Percentiles rank a stretch among this genome's conserved stretches.
These are phyloP conservation scores for Menidia beryllina DNA, from an alignment of 2,113 vertebrate genomes.

Conservation along the genomic window DNA sequence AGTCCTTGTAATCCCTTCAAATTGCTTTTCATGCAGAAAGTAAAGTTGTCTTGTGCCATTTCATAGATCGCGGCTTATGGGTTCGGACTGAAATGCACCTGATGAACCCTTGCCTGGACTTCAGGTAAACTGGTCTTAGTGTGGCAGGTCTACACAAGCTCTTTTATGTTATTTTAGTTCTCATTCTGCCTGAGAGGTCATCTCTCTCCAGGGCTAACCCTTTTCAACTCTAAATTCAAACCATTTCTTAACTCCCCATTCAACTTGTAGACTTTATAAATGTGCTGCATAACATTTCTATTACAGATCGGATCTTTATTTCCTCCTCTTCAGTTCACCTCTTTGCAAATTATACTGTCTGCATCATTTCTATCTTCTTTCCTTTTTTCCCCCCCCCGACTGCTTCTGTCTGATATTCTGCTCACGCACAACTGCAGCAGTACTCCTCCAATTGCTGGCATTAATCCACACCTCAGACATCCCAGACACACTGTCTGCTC, in stretches of 20 bases:
- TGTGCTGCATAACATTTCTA: conserved; percentile 24
- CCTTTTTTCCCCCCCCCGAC: conserved; percentile 49
- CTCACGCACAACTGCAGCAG: conserved; percentile 84
- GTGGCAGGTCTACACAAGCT: not conserved
- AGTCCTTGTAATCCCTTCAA: conserved; percentile 50
- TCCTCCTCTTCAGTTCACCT: conserved; percentile 40
- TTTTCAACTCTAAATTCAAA: not conserved
- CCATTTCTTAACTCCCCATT: too few species aligned
- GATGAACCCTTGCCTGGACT: conserved; percentile 31
- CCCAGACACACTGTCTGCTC: conserved; percentile 77
- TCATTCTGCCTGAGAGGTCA: not conserved
- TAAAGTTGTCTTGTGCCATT: conserved; percentile 30
- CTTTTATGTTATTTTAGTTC: conserved; percentile 1
- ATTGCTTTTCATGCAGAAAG: conserved; percentile 44
- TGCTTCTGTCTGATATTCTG: conserved; percentile 82
- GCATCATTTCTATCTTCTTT: conserved; percentile 58
- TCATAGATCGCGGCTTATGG: conserved; percentile 40
- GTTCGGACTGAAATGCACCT: conserved; percentile 33
- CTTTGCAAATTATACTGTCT: conserved; percentile 58
- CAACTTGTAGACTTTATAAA: conserved; percentile 6
- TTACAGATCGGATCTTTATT: conserved; percentile 37
- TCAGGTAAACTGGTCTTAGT: not conserved
- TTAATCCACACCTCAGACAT: conserved; percentile 84
- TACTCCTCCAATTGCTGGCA: conserved; percentile 84
- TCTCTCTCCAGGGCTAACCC: not conserved